A percentile compares a stretch with the other conserved stretches of the same genome.
Evolutionary conservation across 2,888 invertebrate genomes (phyloP).

Genomic region (Invenusta paracnida): DNA sequence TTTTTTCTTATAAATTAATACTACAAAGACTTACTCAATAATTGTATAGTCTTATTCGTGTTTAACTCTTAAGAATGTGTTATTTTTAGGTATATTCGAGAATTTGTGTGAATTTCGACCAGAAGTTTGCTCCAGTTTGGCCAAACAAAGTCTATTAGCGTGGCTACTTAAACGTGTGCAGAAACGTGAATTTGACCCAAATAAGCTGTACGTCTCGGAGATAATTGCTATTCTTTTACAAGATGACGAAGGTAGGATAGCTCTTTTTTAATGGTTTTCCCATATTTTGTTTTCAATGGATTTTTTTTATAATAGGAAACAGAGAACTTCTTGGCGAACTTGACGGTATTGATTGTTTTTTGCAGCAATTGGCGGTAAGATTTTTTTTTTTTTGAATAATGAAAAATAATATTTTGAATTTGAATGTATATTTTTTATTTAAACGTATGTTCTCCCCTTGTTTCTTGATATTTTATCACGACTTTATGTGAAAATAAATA

Average conservation of each 20-base stretch:
- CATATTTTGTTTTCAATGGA: no score
- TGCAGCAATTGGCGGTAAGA: constrained; percentile 83
- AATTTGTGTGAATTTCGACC: constrained; percentile 85
- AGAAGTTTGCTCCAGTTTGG: constrained; percentile 76
- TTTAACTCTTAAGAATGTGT: no score
- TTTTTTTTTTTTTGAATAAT: no score
- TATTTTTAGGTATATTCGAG: constrained; percentile 75
- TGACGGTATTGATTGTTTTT: constrained; percentile 88
- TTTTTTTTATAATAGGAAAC: constrained; percentile 54
- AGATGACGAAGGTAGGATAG: constrained; percentile 67
- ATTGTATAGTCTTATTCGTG: neutral
- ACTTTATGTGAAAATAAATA: no score
- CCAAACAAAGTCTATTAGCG: constrained; percentile 79
- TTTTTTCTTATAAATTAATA: no score
- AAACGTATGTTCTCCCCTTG: no score
- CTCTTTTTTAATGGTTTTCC: neutral
- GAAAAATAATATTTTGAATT: no score
- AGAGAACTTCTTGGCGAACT: constrained; percentile 73
- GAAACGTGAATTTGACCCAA: constrained; percentile 85
- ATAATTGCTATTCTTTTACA: constrained; percentile 89
- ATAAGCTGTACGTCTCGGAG: constrained; percentile 91
- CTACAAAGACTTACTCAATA: no score
- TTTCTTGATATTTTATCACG: no score
- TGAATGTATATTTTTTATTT: no score
- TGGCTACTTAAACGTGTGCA: constrained; percentile 85